These are phyloP conservation scores for Scotopteryx bipunctaria DNA, from an alignment of 2,888 invertebrate species.

Conservation along the genomic window DNA sequence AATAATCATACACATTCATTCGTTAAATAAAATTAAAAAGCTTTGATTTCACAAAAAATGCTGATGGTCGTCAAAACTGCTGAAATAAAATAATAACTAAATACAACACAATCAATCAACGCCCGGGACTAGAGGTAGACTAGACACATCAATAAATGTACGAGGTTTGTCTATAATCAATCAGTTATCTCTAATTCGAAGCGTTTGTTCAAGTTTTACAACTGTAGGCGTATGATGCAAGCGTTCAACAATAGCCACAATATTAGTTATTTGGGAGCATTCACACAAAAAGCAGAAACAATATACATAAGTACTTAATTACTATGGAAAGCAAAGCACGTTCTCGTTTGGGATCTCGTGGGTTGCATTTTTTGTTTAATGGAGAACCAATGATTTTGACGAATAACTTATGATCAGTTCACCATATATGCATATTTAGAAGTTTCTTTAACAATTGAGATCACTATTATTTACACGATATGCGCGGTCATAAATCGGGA, in stretches of 20 bases:
- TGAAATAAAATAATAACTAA: neutral
- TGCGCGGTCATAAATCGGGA: no score
- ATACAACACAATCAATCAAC: neutral
- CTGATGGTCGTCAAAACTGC: neutral
- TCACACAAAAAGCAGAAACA: slow-evolving; percentile 2
- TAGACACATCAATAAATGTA: slow-evolving; percentile 11
- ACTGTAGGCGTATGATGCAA: slow-evolving; percentile 49
- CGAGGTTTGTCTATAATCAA: slow-evolving; percentile 24
- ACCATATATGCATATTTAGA: no score
- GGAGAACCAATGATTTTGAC: no score
- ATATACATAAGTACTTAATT: neutral
- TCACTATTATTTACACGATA: no score
- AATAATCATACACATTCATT: neutral
- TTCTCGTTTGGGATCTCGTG: no score
- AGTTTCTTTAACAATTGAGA: no score
- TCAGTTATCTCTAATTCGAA: slow-evolving; percentile 36
- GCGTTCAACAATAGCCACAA: slow-evolving; percentile 45
- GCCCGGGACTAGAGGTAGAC: slow-evolving; percentile 1
- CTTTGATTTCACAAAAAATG: neutral
- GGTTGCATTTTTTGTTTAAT: no score
- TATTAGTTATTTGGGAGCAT: slow-evolving; percentile 4
- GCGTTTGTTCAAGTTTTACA: slow-evolving; percentile 39
- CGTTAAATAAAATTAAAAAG: no score
- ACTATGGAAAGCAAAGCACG: no score
- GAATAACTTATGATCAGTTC: no score